Evolutionary conservation across 1,140 invertebrate species (phyloP).

Genomic region (Bombus superbus): DNA sequence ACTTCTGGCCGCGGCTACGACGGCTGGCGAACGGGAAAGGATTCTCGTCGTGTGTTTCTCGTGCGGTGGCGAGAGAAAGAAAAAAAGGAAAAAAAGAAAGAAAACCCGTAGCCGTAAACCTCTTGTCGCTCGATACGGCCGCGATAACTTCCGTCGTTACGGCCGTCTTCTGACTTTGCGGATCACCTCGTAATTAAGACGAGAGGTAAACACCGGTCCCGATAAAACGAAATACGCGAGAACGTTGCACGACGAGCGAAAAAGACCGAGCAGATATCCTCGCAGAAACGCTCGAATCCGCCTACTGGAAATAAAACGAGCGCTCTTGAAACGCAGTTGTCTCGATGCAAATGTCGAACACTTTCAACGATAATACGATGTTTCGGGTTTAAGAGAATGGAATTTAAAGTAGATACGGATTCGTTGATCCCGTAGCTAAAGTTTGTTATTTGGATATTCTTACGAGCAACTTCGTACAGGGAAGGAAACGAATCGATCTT

Average conservation of each 20-base stretch:
- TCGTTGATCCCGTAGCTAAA: background rate
- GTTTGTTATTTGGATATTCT: background rate
- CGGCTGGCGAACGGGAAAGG: background rate
- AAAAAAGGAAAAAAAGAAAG: background rate
- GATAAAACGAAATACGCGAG: conserved; percentile 29
- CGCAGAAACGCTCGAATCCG: background rate
- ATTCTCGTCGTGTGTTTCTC: background rate
- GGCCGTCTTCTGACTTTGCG: background rate
- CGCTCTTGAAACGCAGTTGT: background rate
- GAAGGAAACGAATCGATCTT: background rate
- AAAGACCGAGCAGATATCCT: background rate
- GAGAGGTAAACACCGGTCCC: background rate
- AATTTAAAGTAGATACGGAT: background rate
- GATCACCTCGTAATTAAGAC: conserved; percentile 50
- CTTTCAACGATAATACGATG: background rate
- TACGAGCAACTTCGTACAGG: background rate
- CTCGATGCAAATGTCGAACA: background rate
- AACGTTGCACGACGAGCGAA: background rate
- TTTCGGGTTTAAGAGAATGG: background rate
- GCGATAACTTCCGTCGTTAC: conserved; percentile 38
- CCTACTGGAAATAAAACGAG: background rate
- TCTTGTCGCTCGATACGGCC: conserved; percentile 32
- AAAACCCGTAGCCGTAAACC: conserved; percentile 45
- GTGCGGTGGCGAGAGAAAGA: background rate
- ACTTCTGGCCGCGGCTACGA: conserved; percentile 10